A percentile compares a stretch with the other conserved stretches of the same genome.
phyloP scores from a whole-genome alignment of 2,113 vertebrate species.

The Odocoileus hemionus region DNA sequence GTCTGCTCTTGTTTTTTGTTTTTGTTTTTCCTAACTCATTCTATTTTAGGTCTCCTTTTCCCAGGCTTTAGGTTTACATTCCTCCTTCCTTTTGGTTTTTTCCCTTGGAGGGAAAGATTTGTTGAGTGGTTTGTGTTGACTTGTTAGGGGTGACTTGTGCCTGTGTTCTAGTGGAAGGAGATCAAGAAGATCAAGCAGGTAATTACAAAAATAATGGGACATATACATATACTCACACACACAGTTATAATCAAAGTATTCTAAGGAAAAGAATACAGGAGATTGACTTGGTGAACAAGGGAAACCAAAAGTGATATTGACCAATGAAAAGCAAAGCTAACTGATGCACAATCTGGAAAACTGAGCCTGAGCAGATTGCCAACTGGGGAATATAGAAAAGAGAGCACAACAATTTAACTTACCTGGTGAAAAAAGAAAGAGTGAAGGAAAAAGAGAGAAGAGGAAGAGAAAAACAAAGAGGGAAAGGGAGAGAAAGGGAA shows the following conservation, averaged over 20 bases:
- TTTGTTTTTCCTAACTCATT: neutral
- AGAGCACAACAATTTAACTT: neutral
- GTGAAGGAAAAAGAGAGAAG: neutral
- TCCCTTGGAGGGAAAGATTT: neutral
- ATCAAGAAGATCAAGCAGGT: neutral
- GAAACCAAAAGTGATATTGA: neutral
- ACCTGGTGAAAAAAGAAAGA: neutral
- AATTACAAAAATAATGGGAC: neutral
- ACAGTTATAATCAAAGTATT: neutral
- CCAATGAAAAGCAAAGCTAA: neutral
- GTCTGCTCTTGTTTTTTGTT: neutral
- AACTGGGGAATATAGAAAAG: neutral
- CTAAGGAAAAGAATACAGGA: neutral
- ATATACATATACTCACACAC: neutral
- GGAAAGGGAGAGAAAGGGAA: neutral
- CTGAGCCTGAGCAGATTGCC: neutral
- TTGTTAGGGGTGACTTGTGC: neutral
- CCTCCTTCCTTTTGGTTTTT: neutral
- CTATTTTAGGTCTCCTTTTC: neutral
- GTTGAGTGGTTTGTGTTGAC: neutral
- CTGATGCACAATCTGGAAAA: neutral
- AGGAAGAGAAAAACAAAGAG: neutral
- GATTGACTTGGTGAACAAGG: neutral
- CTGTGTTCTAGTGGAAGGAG: neutral
- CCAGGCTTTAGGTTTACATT: neutral